Percentiles rank a stretch among this genome's conserved stretches.
These are phyloP conservation scores for Myotis davidii DNA, from an alignment of 2,113 vertebrate species.

Conservation along the genomic window DNA sequence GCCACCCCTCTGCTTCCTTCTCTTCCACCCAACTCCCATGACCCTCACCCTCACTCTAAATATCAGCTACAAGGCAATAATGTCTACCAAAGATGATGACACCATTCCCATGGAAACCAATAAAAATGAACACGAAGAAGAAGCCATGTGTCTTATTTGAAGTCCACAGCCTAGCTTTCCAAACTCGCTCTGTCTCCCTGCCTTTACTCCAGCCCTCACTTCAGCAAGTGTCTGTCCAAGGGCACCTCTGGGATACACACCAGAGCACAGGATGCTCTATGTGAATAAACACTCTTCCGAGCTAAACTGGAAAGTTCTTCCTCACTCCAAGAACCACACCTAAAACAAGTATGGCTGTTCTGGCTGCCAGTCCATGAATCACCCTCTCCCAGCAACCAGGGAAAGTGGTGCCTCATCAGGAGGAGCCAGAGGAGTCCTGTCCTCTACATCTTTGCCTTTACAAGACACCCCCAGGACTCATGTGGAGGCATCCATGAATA, in stretches of 20 bases:
- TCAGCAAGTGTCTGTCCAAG: background rate
- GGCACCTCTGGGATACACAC: background rate
- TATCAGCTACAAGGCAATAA: background rate
- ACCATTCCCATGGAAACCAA: conserved; percentile 34
- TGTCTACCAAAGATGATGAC: background rate
- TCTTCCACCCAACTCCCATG: background rate
- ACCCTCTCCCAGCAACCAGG: accelerated
- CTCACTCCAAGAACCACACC: background rate
- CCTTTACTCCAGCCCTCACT: background rate
- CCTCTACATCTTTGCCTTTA: background rate
- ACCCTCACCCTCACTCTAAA: background rate
- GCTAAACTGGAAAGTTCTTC: background rate
- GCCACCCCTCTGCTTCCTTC: background rate
- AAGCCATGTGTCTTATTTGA: background rate
- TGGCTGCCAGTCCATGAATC: background rate
- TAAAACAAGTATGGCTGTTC: background rate
- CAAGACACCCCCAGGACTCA: background rate
- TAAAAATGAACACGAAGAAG: conserved; percentile 36
- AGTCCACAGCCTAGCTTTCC: background rate
- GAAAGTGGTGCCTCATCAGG: accelerated
- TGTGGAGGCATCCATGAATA: accelerated
- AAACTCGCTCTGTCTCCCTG: background rate
- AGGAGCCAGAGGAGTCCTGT: background rate
- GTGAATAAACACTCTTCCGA: background rate
- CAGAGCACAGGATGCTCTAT: background rate